Evolutionary conservation across 2,113 vertebrate genomes (phyloP).

Genomic region (Formicarius rufipectus): DNA sequence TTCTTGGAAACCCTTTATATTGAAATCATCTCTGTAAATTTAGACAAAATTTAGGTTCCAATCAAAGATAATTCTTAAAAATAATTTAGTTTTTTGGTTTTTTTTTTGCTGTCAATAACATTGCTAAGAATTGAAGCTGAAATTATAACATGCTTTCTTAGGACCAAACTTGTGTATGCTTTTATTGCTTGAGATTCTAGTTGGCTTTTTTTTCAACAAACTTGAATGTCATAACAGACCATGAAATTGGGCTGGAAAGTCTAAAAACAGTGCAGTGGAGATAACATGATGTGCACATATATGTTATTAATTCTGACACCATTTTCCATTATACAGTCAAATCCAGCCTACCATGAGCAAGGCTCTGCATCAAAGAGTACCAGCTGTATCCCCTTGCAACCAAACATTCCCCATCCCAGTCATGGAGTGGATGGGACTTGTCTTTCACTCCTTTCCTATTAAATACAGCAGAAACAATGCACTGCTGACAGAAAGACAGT

Average conservation of each 20-base stretch:
- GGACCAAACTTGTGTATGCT: background rate
- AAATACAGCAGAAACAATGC: background rate
- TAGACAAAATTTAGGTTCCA: background rate
- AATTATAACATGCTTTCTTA: background rate
- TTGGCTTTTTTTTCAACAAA: background rate
- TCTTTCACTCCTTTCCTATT: background rate
- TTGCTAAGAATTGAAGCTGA: background rate
- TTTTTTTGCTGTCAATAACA: background rate
- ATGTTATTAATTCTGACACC: background rate
- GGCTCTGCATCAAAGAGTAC: background rate
- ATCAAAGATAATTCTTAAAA: background rate
- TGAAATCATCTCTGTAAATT: background rate
- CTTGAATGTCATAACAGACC: background rate
- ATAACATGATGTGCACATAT: background rate
- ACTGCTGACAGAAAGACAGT: background rate
- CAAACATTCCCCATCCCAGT: background rate
- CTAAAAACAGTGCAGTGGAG: background rate
- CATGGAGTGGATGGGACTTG: rapidly evolving
- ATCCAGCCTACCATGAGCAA: background rate
- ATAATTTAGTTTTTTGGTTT: too few relatives aligned
- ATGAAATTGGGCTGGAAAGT: background rate
- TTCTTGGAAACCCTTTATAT: background rate
- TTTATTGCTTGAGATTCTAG: background rate
- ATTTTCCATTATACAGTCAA: background rate
- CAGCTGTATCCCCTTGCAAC: background rate